Evolutionary conservation across 1,140 invertebrate genomes (phyloP).

Genomic region (Paraescarpia echinospica): DNA sequence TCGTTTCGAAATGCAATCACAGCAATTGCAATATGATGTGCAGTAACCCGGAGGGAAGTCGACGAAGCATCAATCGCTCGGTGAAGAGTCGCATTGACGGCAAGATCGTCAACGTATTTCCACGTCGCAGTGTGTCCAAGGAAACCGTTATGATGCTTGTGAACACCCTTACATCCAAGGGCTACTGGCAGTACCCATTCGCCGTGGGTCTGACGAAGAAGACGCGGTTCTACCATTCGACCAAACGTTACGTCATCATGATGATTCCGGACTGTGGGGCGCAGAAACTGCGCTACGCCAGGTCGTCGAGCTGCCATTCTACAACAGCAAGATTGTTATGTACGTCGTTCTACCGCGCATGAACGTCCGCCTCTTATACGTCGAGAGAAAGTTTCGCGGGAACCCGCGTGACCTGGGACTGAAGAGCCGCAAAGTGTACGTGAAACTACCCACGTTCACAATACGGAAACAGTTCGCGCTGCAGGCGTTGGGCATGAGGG

Average conservation of each 20-base stretch:
- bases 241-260: not conserved
- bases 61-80: no score
- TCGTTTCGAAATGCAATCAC: no score
- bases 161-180: constrained; percentile 77
- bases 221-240: constrained; percentile 42
- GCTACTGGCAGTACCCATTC: constrained; percentile 73
- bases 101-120: constrained; percentile 69
- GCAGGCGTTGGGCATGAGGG: not conserved
- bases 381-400: constrained; percentile 35
- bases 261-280: not conserved
- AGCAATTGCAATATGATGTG: no score
- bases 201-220: constrained; percentile 61
- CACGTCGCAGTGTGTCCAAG: constrained; percentile 53
- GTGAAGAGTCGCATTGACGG: constrained; percentile 38
- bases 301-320: constrained; percentile 74
- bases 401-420: constrained; percentile 18
- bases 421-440: constrained; percentile 20
- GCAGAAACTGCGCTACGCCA: not conserved
- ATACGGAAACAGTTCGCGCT: constrained; percentile 42
- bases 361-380: constrained; percentile 43
- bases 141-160: constrained; percentile 69
- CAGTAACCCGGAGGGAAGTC: no score
- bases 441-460: constrained; percentile 68
- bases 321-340: constrained; percentile 81
- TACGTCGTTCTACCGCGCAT: constrained; percentile 57